A percentile compares a stretch with the other conserved stretches of the same genome.
Conservation (phyloP, 2,888 invertebrate genomes). For the Actias luna region DNA sequence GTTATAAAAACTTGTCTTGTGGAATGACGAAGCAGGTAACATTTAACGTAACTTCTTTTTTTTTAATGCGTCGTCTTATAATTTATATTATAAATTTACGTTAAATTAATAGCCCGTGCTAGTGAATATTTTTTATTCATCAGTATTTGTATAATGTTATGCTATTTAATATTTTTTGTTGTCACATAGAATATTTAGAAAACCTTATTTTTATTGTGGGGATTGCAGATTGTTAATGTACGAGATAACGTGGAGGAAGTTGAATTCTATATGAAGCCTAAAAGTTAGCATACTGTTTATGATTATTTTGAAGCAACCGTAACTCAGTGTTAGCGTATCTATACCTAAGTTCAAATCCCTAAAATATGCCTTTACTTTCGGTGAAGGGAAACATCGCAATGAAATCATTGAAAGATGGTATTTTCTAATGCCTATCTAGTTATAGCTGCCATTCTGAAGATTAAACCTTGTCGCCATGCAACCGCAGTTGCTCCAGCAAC, state of each 20-base stretch:
- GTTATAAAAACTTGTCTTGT: constrained; percentile 53
- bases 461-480: too few relatives aligned
- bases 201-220: neutral
- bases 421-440: too few relatives aligned
- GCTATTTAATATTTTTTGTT: neutral
- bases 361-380: too few relatives aligned
- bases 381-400: too few relatives aligned
- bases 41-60: constrained; percentile 31
- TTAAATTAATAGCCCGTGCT: neutral
- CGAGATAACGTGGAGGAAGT: neutral
- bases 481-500: too few relatives aligned
- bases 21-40: constrained; percentile 46
- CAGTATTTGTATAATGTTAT: neutral
- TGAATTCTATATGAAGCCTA: neutral
- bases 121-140: neutral
- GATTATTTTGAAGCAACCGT: too few relatives aligned
- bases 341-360: too few relatives aligned
- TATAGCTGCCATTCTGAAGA: too few relatives aligned
- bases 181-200: neutral
- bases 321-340: too few relatives aligned
- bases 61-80: neutral
- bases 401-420: too few relatives aligned
- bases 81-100: neutral
- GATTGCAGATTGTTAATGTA: too few relatives aligned
- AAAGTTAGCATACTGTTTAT: too few relatives aligned